Conservation (phyloP, 1,140 invertebrate genomes). For the Oryctes rhinoceros region DNA sequence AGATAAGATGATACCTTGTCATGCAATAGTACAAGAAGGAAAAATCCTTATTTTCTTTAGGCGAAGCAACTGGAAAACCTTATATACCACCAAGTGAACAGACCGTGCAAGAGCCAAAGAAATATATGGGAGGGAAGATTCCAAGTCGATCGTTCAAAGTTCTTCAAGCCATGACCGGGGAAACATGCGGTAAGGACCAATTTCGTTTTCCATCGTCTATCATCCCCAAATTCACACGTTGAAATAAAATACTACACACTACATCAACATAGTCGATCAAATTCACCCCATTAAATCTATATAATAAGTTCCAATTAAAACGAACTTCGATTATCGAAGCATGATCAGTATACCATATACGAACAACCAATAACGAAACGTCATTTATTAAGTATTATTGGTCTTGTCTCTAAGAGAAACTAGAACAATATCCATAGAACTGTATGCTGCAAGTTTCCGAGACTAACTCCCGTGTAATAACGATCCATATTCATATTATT, state of each 20-base stretch:
- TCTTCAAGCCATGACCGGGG: conserved; percentile 81
- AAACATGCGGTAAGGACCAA: conserved; percentile 55
- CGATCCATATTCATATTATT: conserved; percentile 40
- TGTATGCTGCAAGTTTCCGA: conserved; percentile 39
- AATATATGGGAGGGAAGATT: conserved; percentile 84
- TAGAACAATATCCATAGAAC: not conserved
- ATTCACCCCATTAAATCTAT: not conserved
- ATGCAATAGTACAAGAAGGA: too few relatives aligned
- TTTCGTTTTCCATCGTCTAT: not conserved
- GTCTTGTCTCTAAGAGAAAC: too few relatives aligned
- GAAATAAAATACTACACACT: not conserved
- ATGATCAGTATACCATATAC: not conserved
- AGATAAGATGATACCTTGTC: too few relatives aligned
- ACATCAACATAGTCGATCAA: conserved; percentile 1
- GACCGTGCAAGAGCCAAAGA: conserved; percentile 74
- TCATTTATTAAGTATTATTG: too few relatives aligned
- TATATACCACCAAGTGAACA: conserved; percentile 75
- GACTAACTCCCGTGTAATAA: conserved; percentile 34
- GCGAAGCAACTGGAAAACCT: conserved; percentile 61
- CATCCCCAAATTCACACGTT: conserved; percentile 2
- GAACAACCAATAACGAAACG: too few relatives aligned
- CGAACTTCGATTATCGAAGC: not conserved
- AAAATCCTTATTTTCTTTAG: too few relatives aligned
- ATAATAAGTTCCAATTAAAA: not conserved
- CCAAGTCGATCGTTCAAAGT: conserved; percentile 87